A percentile compares a stretch with the other conserved stretches of the same genome.
phyloP scores from a whole-genome alignment of 2,113 vertebrate species.

The Brachypteracias leptosomus region DNA sequence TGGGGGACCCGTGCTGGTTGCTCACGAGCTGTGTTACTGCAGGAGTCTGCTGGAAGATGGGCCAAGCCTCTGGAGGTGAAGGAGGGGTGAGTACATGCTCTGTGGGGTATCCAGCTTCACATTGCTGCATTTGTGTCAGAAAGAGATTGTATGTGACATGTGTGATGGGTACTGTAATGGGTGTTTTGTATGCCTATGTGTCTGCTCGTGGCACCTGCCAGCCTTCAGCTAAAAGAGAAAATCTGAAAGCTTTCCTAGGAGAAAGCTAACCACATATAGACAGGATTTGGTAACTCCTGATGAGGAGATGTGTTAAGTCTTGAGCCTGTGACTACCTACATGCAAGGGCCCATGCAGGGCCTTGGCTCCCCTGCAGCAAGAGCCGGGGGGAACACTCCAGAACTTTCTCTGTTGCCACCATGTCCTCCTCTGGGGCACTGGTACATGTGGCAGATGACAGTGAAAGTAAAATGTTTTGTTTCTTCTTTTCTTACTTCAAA shows the following conservation, averaged over 20 bases:
- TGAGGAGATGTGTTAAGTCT: not conserved
- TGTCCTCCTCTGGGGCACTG: not conserved
- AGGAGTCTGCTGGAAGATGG: not conserved
- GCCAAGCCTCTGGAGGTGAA: rapidly evolving
- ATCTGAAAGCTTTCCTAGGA: not conserved
- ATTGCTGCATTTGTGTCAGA: rapidly evolving
- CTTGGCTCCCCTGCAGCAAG: not conserved
- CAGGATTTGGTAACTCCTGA: not conserved
- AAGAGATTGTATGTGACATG: rapidly evolving
- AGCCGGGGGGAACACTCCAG: rapidly evolving
- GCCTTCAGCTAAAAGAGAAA: not conserved
- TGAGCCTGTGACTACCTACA: rapidly evolving
- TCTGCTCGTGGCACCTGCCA: not conserved
- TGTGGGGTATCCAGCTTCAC: rapidly evolving
- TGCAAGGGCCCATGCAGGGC: not conserved
- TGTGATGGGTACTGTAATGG: rapidly evolving
- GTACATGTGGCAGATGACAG: no score
- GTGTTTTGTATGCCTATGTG: rapidly evolving
- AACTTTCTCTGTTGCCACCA: not conserved
- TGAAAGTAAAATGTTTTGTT: not conserved
- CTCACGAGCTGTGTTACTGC: rapidly evolving
- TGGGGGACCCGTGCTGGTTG: rapidly evolving
- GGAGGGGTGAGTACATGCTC: not conserved
- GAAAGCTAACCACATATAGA: not conserved
- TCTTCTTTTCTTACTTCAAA: not conserved